phyloP scores from a whole-genome alignment of 2,888 invertebrate genomes.

The Busseola fusca region DNA sequence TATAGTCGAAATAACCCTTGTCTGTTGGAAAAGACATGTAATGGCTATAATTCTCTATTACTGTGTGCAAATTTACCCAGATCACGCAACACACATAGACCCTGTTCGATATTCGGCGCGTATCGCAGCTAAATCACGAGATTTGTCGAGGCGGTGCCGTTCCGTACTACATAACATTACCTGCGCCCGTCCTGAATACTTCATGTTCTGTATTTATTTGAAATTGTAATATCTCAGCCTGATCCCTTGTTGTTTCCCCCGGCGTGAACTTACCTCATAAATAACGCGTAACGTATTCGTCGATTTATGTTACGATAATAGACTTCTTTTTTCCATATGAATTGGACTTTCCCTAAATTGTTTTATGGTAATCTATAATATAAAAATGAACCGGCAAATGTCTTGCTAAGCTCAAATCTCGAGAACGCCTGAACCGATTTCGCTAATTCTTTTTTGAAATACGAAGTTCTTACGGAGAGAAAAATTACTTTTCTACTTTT shows the following conservation, averaged over 20 bases:
- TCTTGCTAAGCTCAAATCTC: no score
- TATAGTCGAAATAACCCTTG: constrained; percentile 49
- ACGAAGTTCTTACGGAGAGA: no score
- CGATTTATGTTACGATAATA: constrained; percentile 82
- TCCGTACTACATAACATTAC: constrained; percentile 86
- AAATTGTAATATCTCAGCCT: constrained; percentile 87
- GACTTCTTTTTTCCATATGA: constrained; percentile 75
- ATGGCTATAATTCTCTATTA: constrained; percentile 84
- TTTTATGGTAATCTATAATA: constrained; percentile 59
- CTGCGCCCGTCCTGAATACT: constrained; percentile 87
- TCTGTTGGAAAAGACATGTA: constrained; percentile 64
- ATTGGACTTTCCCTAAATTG: constrained; percentile 65
- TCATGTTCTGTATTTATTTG: constrained; percentile 88
- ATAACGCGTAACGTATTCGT: constrained; percentile 83
- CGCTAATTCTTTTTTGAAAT: no score
- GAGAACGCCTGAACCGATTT: no score
- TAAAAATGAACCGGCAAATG: no score
- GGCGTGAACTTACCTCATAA: constrained; percentile 83
- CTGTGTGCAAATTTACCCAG: constrained; percentile 85
- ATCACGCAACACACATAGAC: constrained; percentile 85
- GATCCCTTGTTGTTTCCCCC: constrained; percentile 85
- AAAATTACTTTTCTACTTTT: no score
- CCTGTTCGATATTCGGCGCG: constrained; percentile 87
- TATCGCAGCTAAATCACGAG: constrained; percentile 88
- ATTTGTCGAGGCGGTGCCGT: constrained; percentile 86